Conservation (phyloP, 2,113 vertebrate genomes). For the Meleagris gallopavo region DNA sequence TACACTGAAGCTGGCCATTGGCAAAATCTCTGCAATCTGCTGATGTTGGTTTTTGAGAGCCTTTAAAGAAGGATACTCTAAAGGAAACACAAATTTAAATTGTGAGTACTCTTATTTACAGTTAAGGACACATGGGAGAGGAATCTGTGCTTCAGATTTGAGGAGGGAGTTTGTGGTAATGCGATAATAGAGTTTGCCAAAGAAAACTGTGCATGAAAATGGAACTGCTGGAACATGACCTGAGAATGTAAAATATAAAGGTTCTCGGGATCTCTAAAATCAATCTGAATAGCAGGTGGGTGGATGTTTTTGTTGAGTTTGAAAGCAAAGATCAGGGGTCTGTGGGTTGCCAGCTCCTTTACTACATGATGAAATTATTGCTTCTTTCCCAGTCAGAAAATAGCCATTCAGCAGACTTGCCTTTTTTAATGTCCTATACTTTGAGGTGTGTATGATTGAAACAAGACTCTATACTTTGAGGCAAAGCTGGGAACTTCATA, state of each 20-base stretch:
- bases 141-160: slow-evolving; percentile 11
- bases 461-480: neutral
- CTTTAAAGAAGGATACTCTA: neutral
- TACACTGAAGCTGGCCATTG: neutral
- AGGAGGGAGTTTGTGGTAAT: slow-evolving; percentile 28
- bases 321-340: neutral
- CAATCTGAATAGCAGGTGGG: slow-evolving; percentile 35
- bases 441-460: slow-evolving; percentile 5
- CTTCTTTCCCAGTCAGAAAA: slow-evolving; percentile 11
- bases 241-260: slow-evolving; percentile 43
- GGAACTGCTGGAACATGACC: slow-evolving; percentile 29
- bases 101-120: neutral
- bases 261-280: slow-evolving; percentile 34
- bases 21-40: neutral
- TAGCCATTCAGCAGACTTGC: neutral
- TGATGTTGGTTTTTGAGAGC: neutral
- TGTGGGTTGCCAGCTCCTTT: slow-evolving; percentile 8
- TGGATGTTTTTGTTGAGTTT: slow-evolving; percentile 38
- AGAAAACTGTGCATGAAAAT: slow-evolving; percentile 46
- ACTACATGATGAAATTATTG: slow-evolving; percentile 17
- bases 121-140: neutral
- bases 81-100: slow-evolving; percentile 5
- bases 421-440: neutral
- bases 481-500: neutral
- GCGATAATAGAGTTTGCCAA: slow-evolving; percentile 36